Evolutionary conservation across 2,113 vertebrate species (phyloP).

Genomic region (Oxyruncus cristatus): DNA sequence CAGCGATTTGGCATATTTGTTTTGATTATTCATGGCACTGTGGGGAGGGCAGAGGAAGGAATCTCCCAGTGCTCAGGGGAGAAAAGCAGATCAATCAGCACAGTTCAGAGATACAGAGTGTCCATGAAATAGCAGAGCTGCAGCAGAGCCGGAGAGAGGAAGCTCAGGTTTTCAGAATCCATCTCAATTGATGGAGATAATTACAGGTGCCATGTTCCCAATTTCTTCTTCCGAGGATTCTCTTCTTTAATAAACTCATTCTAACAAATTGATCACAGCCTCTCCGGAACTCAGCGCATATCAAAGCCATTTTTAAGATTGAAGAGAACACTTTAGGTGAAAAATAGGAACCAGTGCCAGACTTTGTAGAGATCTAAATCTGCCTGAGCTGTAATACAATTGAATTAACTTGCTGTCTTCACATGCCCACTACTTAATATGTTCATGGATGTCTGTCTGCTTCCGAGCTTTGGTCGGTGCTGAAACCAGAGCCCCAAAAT

Average conservation of each 20-base stretch:
- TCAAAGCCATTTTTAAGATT: slow-evolving; percentile 26
- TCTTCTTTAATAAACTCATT: slow-evolving; percentile 44
- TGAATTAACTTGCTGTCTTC: neutral
- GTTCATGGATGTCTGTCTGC: neutral
- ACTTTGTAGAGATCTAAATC: neutral
- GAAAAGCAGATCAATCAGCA: neutral
- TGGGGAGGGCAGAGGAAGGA: neutral
- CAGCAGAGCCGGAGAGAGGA: neutral
- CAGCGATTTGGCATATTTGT: neutral
- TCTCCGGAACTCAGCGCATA: neutral
- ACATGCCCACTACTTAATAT: neutral
- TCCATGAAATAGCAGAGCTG: neutral
- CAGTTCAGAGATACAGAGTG: neutral
- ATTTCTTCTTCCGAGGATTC: slow-evolving; percentile 35
- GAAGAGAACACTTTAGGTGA: slow-evolving; percentile 19
- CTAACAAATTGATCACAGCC: slow-evolving; percentile 42
- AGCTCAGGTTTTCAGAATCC: slow-evolving; percentile 20
- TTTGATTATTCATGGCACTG: neutral
- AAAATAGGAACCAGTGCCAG: slow-evolving; percentile 15
- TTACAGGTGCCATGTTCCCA: slow-evolving; percentile 27
- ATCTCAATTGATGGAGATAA: slow-evolving; percentile 18
- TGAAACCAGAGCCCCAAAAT: neutral
- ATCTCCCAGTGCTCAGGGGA: neutral
- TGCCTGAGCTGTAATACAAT: neutral
- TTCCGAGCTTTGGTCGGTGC: neutral